Conservation (phyloP, 2,797 vertebrate species). For the Pachyuromys duprasi region DNA sequence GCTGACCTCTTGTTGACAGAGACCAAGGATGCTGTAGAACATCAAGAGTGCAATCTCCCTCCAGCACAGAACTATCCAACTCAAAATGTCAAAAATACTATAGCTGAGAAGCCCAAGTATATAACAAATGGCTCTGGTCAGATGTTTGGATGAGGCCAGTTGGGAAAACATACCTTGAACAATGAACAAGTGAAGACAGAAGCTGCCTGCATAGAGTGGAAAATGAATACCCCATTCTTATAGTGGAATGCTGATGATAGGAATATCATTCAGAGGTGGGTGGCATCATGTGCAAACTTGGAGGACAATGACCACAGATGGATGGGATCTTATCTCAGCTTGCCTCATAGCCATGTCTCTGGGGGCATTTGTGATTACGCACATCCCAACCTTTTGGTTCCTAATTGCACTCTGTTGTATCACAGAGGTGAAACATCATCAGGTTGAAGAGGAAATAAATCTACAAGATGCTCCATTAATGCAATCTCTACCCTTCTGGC, state of each 20-base stretch:
- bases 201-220: not conserved
- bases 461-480: slow-evolving; percentile 74
- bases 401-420: slow-evolving; percentile 41
- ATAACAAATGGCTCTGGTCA: not conserved
- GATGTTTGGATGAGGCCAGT: not conserved
- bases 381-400: not conserved
- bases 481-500: slow-evolving; percentile 71
- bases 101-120: not conserved
- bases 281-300: slow-evolving; percentile 57
- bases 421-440: slow-evolving; percentile 51
- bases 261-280: slow-evolving; percentile 25
- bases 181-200: not conserved
- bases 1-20: not conserved
- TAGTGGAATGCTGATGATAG: not conserved
- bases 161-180: not conserved
- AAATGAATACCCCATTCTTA: not conserved
- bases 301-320: slow-evolving; percentile 69
- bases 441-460: slow-evolving; percentile 72
- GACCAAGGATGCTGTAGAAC: not conserved
- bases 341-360: slow-evolving; percentile 8
- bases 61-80: not conserved
- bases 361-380: slow-evolving; percentile 37
- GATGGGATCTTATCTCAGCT: slow-evolving; percentile 52
- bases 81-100: not conserved
- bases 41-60: fast-evolving